Base-by-base conservation (phyloP, 2,888 invertebrate species). In the Drosophila melanosoma region DNA sequence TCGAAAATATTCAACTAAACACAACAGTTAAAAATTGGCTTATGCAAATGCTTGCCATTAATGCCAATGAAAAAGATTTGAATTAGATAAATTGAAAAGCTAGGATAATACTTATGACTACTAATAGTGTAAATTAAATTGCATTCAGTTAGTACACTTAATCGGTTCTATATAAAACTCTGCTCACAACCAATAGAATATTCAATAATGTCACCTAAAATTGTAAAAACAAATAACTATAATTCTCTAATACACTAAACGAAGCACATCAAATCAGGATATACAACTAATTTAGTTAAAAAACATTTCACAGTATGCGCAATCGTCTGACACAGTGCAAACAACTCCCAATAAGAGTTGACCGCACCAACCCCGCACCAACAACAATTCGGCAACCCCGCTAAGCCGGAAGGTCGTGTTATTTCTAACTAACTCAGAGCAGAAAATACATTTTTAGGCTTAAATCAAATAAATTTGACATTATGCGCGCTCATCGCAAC, bases 401-500 rank as follows among this genome's bases (percentile, higher is more conserved):
- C 20, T 53, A 20, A 38, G 11, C 60, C 45, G 49, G 45, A 54
- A 51, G 54, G 57, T 53, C 42, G 36, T 33, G 23, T 54, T 60
- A 57, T 40, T 66, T 42, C 10, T 20, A 53, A 36, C 26, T 51
- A 45, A 54, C 45, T 59, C 57, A 33, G n/a, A 59, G 36, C 26
- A 48, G 45, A 23, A 59, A 63, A 56, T 60, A 52, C 6, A 64
- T 65, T 58, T 63, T 56, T 26, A 52, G 58, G 62, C 58, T 73
- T 64, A 64, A 77, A 73, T 67, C 68, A 79, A 79, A 77, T 77
- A 74, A 81, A 78, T 69, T 66, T 66, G 58, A 68, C 58, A 74
- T 69, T 73, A 83, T 79, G 76, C 89, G 84, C 87, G 89, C 83
- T 83, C 54, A 40, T 40, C 35, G 51, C 77, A 77, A 76, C 65